phyloP scores from a whole-genome alignment of 2,888 invertebrate species.

The Magallana nippona region DNA sequence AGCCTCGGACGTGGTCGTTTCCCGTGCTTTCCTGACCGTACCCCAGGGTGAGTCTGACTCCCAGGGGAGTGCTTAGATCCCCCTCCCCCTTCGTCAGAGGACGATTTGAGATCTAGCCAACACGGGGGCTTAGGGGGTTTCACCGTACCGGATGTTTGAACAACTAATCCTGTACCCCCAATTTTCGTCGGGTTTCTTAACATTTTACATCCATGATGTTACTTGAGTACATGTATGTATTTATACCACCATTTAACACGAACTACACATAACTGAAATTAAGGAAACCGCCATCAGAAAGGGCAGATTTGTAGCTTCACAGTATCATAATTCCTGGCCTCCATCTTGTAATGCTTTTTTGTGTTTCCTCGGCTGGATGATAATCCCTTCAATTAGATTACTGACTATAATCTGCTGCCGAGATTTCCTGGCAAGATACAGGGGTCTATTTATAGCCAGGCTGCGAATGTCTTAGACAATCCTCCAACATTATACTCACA shows the following conservation, averaged over 20 bases:
- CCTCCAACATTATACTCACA: conserved; percentile 19
- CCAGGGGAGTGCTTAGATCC: conserved; percentile 53
- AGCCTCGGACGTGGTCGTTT: conserved; percentile 70
- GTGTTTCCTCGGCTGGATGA: conserved; percentile 13
- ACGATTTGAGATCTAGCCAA: conserved; percentile 70
- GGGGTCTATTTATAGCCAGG: conserved; percentile 33
- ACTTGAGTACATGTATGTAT: background rate
- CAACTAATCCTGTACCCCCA: conserved; percentile 52
- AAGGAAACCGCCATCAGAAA: background rate
- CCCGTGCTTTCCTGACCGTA: conserved; percentile 55
- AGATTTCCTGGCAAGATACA: conserved; percentile 27
- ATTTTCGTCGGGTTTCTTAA: conserved; percentile 55
- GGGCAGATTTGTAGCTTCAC: background rate
- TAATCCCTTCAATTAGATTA: conserved; percentile 43
- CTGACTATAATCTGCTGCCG: conserved; percentile 38
- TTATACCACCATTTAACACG: background rate
- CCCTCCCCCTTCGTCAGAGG: conserved; percentile 58
- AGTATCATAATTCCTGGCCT: conserved; percentile 1
- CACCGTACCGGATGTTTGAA: conserved; percentile 49
- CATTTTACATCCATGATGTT: conserved; percentile 40
- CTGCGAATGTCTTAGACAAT: conserved; percentile 28
- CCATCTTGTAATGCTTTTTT: conserved; percentile 14
- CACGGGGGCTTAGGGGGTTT: conserved; percentile 75
- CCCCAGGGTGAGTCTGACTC: conserved; percentile 46
- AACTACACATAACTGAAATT: background rate